phyloP scores from a whole-genome alignment of 2,888 invertebrate species.

The Gari tellinella region DNA sequence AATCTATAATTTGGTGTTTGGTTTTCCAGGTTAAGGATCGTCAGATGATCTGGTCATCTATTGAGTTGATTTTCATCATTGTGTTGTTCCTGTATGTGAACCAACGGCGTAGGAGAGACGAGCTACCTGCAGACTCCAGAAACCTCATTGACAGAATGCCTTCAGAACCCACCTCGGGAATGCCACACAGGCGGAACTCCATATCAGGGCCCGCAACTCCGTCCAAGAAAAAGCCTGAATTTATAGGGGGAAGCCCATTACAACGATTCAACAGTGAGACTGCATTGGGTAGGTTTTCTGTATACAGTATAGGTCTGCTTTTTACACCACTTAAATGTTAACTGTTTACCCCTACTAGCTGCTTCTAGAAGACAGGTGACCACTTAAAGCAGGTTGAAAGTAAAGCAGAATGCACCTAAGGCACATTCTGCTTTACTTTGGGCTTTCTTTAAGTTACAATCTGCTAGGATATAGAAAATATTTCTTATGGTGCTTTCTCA shows the following conservation, averaged over 20 bases:
- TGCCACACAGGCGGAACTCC: constrained; percentile 61
- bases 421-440: too few species aligned
- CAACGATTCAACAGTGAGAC: constrained; percentile 70
- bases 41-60: constrained; percentile 66
- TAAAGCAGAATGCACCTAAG: too few species aligned
- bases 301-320: too few species aligned
- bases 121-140: constrained; percentile 58
- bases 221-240: constrained; percentile 39
- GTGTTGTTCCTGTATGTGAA: constrained; percentile 57
- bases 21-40: constrained; percentile 66
- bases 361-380: too few species aligned
- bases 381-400: too few species aligned
- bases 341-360: too few species aligned
- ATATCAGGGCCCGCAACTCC: constrained; percentile 59
- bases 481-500: too few species aligned
- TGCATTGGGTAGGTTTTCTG: constrained; percentile 61
- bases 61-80: constrained; percentile 64
- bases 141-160: constrained; percentile 63
- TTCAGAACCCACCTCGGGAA: constrained; percentile 25
- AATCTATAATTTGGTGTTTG: neutral
- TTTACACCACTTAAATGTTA: too few species aligned
- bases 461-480: too few species aligned
- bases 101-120: constrained; percentile 37
- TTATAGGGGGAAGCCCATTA: constrained; percentile 38
- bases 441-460: too few species aligned